Evolutionary conservation across 2,113 vertebrate species (phyloP).

Genomic region (Entelurus aequoreus): DNA sequence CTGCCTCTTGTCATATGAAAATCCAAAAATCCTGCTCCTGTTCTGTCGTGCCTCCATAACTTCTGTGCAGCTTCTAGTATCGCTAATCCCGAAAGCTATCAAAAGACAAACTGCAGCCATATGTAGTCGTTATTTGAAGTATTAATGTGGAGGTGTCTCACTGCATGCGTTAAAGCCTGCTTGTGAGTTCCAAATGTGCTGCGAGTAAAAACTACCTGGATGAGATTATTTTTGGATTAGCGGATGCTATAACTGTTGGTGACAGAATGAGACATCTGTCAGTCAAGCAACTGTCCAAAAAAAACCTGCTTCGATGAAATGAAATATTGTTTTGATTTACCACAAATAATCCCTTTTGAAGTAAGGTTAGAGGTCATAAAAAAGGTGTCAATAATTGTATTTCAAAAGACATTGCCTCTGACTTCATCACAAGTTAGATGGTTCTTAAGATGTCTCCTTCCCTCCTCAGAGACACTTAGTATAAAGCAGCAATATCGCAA

Average conservation of each 20-base stretch:
- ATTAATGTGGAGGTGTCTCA: slow-evolving; percentile 3
- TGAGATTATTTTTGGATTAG: background rate
- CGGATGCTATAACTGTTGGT: background rate
- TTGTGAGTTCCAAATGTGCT: slow-evolving; percentile 1
- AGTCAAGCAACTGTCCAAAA: background rate
- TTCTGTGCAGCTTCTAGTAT: slow-evolving; percentile 43
- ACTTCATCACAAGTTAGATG: background rate
- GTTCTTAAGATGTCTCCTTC: background rate
- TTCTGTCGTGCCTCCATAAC: slow-evolving; percentile 46
- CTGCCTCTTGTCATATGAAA: slow-evolving; percentile 23
- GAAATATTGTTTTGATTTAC: background rate
- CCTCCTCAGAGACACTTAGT: background rate
- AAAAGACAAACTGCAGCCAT: slow-evolving; percentile 12
- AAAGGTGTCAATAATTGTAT: background rate
- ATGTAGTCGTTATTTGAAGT: slow-evolving; percentile 3
- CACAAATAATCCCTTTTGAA: too few relatives aligned
- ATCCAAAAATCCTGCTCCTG: slow-evolving; percentile 44
- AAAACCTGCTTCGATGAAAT: background rate
- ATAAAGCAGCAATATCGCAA: background rate
- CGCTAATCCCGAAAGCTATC: slow-evolving; percentile 46
- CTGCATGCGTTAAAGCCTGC: background rate
- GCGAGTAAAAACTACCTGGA: background rate
- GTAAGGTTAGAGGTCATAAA: background rate
- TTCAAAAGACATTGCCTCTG: too few relatives aligned
- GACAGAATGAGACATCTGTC: background rate